Base-by-base conservation (phyloP, 2,797 vertebrate species). In the Catamblyrhynchus diadema region DNA sequence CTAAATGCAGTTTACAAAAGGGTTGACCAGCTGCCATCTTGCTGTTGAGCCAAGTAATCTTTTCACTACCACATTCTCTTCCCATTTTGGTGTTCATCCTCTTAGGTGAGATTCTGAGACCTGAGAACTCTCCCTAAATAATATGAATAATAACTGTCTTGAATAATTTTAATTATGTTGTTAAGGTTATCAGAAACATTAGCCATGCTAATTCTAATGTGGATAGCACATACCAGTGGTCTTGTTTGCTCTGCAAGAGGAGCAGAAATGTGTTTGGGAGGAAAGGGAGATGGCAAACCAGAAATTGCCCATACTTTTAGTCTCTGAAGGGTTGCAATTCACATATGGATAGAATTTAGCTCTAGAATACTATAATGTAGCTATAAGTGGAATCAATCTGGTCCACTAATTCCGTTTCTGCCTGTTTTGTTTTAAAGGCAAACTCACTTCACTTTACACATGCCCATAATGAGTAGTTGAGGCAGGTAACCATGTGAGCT, bases 321-420 rank as follows among this genome's bases (percentile, higher is more conserved):
- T 72, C 70, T 79, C 53, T 44, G 73, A 95, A 88, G 44, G 79
- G 20, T 23, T 94, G 41, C 30, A 88, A 30, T 73, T 72, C 92
- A 79, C 88, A 93, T 93, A 81, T 94, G 93, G 91, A 91, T 86
- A 70, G 89, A 91, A 93, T 96, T 94, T 93, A 77, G 41, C 85
- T 89, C 47, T 72, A 39, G 59, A 70, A 66, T 86, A 88, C 45
- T 33, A 75, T 81, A 74, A 91, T 73, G 80, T 62, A 75, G 30
- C 75, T 84, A 4, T 66, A 91, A 93, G 75, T 81, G 77, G 77
- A 92, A 88, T 79, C 82, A 90, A 32, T 88, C 73, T 84, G 70
- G 75, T 81, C 73, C 56, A 48, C 47, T 81, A 84, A 69, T 84
- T 79, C 79, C 84, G 77, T 83, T 90, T 51, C 64, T 95, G 77